phyloP scores from a whole-genome alignment of 2,113 vertebrate genomes.

The Megaptera novaeangliae region DNA sequence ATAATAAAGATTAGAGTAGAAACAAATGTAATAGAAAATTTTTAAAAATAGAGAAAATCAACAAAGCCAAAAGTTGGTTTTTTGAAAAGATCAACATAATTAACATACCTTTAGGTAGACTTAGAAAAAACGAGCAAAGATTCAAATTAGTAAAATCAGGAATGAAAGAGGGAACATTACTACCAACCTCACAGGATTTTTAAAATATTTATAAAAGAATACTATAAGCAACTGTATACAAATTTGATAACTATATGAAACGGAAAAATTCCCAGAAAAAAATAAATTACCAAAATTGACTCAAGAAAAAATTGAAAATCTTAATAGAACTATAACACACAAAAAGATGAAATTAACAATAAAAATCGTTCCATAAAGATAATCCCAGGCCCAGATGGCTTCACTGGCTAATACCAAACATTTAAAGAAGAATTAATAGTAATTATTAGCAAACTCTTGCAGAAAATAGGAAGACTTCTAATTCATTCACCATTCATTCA shows the following conservation, averaged over 20 bases:
- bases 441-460: background rate
- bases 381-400: background rate
- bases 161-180: background rate
- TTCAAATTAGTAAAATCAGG: background rate
- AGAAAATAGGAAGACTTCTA: background rate
- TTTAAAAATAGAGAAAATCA: background rate
- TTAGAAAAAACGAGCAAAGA: background rate
- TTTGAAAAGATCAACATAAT: background rate
- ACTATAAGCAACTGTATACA: background rate
- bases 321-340: background rate
- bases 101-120: background rate
- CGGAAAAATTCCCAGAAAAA: background rate
- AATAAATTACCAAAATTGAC: background rate
- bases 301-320: background rate
- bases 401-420: background rate
- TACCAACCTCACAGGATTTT: background rate
- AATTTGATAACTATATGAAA: background rate
- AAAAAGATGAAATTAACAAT: background rate
- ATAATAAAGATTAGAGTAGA: background rate
- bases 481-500: no score
- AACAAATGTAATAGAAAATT: background rate
- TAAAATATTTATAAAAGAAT: background rate
- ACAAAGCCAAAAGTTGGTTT: background rate
- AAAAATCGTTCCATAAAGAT: background rate
- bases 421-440: background rate